Evolutionary conservation across 2,113 vertebrate genomes (phyloP).

Genomic region (rat (Rattus norvegicus)): DNA sequence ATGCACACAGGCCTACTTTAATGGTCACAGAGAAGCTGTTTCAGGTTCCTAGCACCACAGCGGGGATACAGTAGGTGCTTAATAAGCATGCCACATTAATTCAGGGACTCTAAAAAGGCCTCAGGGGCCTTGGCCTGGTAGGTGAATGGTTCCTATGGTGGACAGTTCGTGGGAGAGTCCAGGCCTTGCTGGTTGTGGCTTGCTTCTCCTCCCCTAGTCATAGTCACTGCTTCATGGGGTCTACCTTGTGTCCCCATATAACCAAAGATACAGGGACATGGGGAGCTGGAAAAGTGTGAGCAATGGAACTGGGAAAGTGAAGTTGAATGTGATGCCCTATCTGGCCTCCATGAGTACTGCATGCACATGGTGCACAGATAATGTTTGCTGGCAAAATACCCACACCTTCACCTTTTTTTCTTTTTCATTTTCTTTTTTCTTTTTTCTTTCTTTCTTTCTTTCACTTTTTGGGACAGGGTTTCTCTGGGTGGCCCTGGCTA

Average conservation of each 20-base stretch:
- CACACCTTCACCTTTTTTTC: neutral
- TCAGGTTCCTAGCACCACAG: neutral
- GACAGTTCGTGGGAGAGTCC: neutral
- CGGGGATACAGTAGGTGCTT: neutral
- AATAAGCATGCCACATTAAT: neutral
- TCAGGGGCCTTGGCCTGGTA: neutral
- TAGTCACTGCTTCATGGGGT: neutral
- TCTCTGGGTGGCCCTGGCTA: neutral
- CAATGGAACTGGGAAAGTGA: neutral
- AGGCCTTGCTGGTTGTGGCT: neutral
- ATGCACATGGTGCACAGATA: neutral
- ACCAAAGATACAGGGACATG: fast-evolving
- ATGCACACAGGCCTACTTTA: neutral
- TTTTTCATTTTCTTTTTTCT: neutral
- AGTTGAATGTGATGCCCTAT: neutral
- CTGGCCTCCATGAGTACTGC: neutral
- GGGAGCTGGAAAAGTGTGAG: neutral
- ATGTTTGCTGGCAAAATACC: neutral
- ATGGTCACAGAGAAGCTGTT: neutral
- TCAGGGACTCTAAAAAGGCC: neutral
- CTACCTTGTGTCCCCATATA: neutral
- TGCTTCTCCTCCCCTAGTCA: neutral
- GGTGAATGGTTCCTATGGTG: neutral
- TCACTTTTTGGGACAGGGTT: neutral
- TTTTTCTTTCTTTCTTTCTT: neutral